phyloP scores from a whole-genome alignment of 2,797 vertebrate genomes.

The Anguilla marmorata region DNA sequence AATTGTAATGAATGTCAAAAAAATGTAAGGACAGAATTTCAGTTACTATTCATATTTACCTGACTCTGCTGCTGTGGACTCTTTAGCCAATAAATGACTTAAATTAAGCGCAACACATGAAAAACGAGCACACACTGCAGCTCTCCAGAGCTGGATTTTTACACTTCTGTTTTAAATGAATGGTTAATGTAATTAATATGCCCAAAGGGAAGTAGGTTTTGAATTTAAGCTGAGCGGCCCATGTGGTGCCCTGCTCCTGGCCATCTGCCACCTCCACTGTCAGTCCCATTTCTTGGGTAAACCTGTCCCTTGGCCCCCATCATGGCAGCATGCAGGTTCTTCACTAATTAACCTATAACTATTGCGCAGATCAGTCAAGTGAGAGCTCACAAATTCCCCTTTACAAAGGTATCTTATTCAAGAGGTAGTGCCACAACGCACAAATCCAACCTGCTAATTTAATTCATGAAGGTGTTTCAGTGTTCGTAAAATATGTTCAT shows the following conservation, averaged over 20 bases:
- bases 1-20: neutral
- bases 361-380: conserved; percentile 57
- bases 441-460: neutral
- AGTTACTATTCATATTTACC: too few relatives aligned
- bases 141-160: neutral
- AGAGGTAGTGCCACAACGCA: neutral
- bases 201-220: conserved; percentile 55
- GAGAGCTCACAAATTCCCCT: conserved; percentile 43
- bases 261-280: conserved; percentile 34
- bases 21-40: too few relatives aligned
- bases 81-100: neutral
- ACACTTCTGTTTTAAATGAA: conserved; percentile 24
- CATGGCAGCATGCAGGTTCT: conserved; percentile 54
- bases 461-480: neutral
- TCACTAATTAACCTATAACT: conserved; percentile 71
- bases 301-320: conserved; percentile 49
- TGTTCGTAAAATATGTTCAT: neutral
- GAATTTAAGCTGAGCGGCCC: conserved; percentile 62
- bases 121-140: neutral
- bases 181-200: conserved; percentile 54
- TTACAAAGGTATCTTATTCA: neutral
- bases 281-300: conserved; percentile 56
- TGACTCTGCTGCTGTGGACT: neutral
- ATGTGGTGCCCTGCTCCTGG: conserved; percentile 32
- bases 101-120: neutral